Percentiles rank a stretch among this genome's conserved stretches.
phyloP scores from a whole-genome alignment of 2,888 invertebrate genomes.

The Dinocampus coccinellae region DNA sequence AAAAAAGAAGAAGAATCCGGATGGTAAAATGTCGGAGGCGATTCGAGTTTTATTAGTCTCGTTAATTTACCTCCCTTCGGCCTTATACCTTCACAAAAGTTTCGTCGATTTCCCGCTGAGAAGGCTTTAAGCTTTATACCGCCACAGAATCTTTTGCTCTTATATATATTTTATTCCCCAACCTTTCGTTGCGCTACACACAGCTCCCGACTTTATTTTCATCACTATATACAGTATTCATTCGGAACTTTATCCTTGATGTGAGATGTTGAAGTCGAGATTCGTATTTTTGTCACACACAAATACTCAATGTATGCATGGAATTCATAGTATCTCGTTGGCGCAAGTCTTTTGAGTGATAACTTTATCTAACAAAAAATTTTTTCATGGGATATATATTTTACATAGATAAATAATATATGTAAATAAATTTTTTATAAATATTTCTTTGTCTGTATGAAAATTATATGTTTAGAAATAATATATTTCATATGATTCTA shows the following conservation, averaged over 20 bases:
- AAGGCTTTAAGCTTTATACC: constrained; percentile 47
- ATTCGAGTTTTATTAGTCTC: constrained; percentile 55
- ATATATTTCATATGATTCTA: too few relatives aligned
- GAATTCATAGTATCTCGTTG: neutral
- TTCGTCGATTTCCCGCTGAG: constrained; percentile 58
- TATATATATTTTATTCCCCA: constrained; percentile 35
- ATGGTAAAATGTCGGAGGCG: constrained; percentile 36
- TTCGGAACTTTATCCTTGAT: neutral
- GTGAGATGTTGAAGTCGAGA: constrained; percentile 16
- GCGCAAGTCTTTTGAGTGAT: neutral
- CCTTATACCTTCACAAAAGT: constrained; percentile 46
- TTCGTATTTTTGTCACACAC: neutral
- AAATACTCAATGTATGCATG: neutral
- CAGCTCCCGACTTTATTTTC: constrained; percentile 29
- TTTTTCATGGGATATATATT: too few relatives aligned
- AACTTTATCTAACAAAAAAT: too few relatives aligned
- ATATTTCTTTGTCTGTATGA: too few relatives aligned
- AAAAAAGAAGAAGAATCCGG: constrained; percentile 23
- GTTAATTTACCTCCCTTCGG: constrained; percentile 55
- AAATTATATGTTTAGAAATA: too few relatives aligned
- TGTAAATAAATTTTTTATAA: too few relatives aligned
- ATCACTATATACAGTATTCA: constrained; percentile 17
- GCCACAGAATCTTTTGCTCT: constrained; percentile 40
- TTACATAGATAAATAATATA: too few relatives aligned
- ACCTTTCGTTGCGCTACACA: constrained; percentile 29